phyloP scores from a whole-genome alignment of 2,888 invertebrate species.

The Callimorpha dominula region DNA sequence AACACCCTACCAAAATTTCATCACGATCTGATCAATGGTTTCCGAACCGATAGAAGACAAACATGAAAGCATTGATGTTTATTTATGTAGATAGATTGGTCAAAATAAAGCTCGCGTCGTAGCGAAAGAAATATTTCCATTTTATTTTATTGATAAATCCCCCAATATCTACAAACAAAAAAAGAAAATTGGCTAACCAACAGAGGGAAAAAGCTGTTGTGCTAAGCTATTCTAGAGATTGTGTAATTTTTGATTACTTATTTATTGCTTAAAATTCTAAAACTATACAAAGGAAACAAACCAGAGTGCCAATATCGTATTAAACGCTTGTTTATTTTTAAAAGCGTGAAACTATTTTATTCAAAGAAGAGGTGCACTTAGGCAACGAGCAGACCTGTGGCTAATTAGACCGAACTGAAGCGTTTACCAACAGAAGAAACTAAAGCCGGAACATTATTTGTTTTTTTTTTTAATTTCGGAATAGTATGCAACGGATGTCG shows the following conservation, averaged over 20 bases:
- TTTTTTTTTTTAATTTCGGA: constrained; percentile 25
- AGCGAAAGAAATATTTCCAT: no score
- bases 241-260: neutral
- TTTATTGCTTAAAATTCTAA: constrained; percentile 6
- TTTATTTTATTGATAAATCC: no score
- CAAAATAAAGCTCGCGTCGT: no score
- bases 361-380: constrained; percentile 41
- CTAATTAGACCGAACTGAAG: constrained; percentile 39
- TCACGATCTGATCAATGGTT: no score
- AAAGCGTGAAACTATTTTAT: constrained; percentile 30
- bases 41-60: no score
- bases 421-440: constrained; percentile 40
- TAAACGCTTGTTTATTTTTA: constrained; percentile 30
- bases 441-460: constrained; percentile 34
- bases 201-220: neutral
- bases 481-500: constrained; percentile 38
- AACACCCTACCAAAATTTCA: no score
- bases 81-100: no score
- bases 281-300: constrained; percentile 28
- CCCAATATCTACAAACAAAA: no score
- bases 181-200: no score
- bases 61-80: no score
- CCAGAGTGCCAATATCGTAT: constrained; percentile 31
- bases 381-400: constrained; percentile 42
- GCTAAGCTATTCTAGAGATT: neutral